These are phyloP conservation scores for Hippopotamus amphibius DNA, from an alignment of 2,113 vertebrate species.

Conservation along the genomic window DNA sequence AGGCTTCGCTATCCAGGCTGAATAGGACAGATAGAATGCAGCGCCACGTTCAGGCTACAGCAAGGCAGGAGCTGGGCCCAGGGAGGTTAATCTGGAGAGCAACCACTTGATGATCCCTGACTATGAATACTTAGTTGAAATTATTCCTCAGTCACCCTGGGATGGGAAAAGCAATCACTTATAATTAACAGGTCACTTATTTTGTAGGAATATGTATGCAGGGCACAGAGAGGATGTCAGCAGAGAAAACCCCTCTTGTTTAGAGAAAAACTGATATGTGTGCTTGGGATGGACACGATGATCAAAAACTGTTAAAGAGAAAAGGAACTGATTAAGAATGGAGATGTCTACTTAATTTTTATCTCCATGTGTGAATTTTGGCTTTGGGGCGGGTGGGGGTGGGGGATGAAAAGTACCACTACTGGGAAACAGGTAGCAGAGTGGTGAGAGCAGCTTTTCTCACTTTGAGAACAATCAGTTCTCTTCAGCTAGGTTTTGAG, in stretches of 20 bases:
- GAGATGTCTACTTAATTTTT: conserved; percentile 72
- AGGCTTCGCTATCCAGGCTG: conserved; percentile 68
- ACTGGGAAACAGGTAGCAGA: neutral
- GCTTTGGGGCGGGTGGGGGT: neutral
- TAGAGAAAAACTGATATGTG: conserved; percentile 67
- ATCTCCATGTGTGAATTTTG: conserved; percentile 51
- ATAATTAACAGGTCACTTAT: conserved; percentile 82
- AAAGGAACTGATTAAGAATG: conserved; percentile 79
- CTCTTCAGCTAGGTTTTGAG: neutral
- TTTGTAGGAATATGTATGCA: conserved; percentile 72
- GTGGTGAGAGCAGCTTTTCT: neutral
- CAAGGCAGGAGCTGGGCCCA: conserved; percentile 62
- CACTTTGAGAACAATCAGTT: neutral
- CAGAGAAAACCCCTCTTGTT: conserved; percentile 72
- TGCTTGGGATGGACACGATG: conserved; percentile 62
- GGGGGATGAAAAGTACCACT: neutral
- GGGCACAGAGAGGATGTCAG: neutral
- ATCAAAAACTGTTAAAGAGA: conserved; percentile 82
- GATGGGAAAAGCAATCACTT: conserved; percentile 82
- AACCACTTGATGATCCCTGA: conserved; percentile 85
- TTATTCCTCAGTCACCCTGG: conserved; percentile 81
- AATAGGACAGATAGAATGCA: conserved; percentile 82
- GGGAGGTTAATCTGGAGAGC: conserved; percentile 86
- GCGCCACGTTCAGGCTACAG: conserved; percentile 50
- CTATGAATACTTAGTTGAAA: conserved; percentile 86